phyloP scores from a whole-genome alignment of 2,113 vertebrate species.

The Chaenogobius annularis region DNA sequence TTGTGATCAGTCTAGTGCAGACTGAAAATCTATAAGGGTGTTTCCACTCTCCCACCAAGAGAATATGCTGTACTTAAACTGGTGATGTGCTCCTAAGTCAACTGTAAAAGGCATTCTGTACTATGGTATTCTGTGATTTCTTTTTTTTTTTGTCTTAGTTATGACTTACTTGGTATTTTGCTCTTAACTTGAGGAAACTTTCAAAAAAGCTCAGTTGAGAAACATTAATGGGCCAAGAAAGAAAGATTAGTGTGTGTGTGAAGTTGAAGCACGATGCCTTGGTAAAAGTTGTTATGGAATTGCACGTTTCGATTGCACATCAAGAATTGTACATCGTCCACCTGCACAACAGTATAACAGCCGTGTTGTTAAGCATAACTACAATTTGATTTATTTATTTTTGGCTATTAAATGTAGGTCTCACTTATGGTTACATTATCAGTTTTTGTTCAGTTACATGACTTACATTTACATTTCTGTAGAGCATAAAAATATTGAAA shows the following conservation, averaged over 20 bases:
- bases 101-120: neutral
- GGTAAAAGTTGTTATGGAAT: neutral
- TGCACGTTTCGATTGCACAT: neutral
- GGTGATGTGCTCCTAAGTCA: neutral
- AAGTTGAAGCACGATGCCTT: neutral
- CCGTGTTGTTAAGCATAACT: neutral
- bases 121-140: neutral
- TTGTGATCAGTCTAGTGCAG: conserved; percentile 5
- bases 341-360: neutral
- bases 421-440: neutral
- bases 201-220: neutral
- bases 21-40: conserved; percentile 5
- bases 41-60: neutral
- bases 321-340: neutral
- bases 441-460: neutral
- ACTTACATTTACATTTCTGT: neutral
- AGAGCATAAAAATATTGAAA: neutral
- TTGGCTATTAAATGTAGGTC: neutral
- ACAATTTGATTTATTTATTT: neutral
- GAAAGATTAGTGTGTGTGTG: neutral
- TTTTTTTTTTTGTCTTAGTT: neutral
- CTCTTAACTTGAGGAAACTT: neutral
- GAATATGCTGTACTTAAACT: neutral
- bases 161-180: neutral
- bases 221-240: neutral